Percentiles rank a stretch among this genome's conserved stretches.
phyloP scores from a whole-genome alignment of 2,797 vertebrate species.

The Nannoperca obscura region DNA sequence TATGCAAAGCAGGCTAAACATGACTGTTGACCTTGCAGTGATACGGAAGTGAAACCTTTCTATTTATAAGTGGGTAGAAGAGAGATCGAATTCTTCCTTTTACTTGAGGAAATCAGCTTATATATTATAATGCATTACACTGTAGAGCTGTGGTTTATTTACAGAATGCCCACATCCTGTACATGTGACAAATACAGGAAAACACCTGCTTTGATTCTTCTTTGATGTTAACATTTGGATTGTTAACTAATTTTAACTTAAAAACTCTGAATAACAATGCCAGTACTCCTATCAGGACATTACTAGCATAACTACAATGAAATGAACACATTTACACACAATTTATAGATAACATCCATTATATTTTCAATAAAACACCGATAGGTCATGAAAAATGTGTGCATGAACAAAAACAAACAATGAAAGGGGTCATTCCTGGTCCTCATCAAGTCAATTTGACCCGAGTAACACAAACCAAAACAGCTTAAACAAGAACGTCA shows the following conservation, averaged over 20 bases:
- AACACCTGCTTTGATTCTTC: neutral
- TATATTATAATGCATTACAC: neutral
- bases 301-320: neutral
- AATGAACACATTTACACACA: neutral
- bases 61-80: neutral
- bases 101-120: neutral
- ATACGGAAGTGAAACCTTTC: neutral
- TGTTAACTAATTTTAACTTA: neutral
- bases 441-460: constrained; percentile 21
- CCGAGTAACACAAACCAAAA: constrained; percentile 25
- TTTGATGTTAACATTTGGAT: neutral
- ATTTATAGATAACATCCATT: neutral
- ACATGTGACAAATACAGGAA: neutral
- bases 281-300: neutral
- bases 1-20: neutral
- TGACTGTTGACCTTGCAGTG: neutral
- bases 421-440: constrained; percentile 5
- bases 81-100: neutral
- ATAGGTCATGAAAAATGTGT: constrained; percentile 28
- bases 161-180: neutral
- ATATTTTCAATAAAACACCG: constrained; percentile 24
- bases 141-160: neutral
- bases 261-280: neutral
- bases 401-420: constrained; percentile 13
- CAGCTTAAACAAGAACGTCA: neutral